Percentiles rank a stretch among this genome's conserved stretches.
Evolutionary conservation across 2,888 invertebrate genomes (phyloP).

Genomic region (Diarsia rubi): DNA sequence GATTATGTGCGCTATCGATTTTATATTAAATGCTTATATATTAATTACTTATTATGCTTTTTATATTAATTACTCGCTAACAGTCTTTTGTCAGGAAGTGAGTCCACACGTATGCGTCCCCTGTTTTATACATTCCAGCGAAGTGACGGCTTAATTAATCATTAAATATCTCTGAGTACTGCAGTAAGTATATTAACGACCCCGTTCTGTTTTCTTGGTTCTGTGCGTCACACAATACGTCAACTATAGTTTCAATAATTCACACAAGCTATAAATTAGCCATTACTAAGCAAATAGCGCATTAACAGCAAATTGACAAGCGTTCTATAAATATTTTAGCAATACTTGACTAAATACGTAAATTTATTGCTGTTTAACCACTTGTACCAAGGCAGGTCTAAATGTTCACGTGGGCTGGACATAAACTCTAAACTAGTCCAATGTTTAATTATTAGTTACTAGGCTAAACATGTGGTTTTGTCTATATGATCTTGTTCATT

Average conservation of each 20-base stretch:
- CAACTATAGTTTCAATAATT: slow-evolving; percentile 20
- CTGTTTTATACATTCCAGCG: too few relatives aligned
- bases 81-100: too few relatives aligned
- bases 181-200: too few relatives aligned
- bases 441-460: slow-evolving; percentile 2
- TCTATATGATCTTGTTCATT: not conserved
- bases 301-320: slow-evolving; percentile 27
- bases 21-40: too few relatives aligned
- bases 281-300: slow-evolving; percentile 27
- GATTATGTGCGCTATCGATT: too few relatives aligned
- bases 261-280: slow-evolving; percentile 15
- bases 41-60: too few relatives aligned
- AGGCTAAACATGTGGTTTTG: not conserved
- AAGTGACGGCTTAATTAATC: too few relatives aligned
- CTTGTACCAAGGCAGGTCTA: slow-evolving; percentile 5
- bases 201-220: not conserved
- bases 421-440: slow-evolving; percentile 43
- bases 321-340: slow-evolving; percentile 35
- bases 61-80: too few relatives aligned
- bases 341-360: slow-evolving; percentile 28
- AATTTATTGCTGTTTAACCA: slow-evolving; percentile 23
- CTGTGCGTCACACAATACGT: not conserved
- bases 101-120: too few relatives aligned
- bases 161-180: too few relatives aligned
- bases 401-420: slow-evolving; percentile 40